Conservation (phyloP, 2,797 vertebrate genomes). For the Sebastes taczanowskii region DNA sequence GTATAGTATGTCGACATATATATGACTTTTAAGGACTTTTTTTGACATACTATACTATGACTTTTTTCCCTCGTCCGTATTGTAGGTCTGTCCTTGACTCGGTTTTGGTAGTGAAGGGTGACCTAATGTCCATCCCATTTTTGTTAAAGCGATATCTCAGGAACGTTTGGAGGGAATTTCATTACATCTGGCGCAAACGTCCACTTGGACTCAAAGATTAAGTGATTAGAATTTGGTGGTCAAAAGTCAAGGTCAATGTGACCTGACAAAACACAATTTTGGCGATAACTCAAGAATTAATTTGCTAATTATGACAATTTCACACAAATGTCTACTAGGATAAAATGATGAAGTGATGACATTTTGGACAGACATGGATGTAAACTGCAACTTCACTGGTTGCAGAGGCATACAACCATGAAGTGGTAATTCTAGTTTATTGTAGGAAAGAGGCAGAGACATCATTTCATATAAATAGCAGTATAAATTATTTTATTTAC, state of each 20-base stretch:
- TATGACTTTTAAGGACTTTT: too few species aligned
- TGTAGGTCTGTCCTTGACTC: too few species aligned
- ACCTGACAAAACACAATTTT: not conserved
- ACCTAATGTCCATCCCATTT: too few species aligned
- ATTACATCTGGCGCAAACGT: too few species aligned
- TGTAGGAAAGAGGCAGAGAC: slow-evolving; percentile 67
- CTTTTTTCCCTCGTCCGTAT: rapidly evolving
- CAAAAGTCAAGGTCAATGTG: not conserved
- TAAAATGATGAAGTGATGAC: not conserved
- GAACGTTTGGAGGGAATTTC: too few species aligned
- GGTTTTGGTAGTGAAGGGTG: too few species aligned
- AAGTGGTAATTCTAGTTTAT: not conserved
- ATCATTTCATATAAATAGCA: slow-evolving; percentile 98
- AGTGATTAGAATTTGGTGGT: too few species aligned
- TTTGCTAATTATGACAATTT: not conserved
- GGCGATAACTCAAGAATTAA: not conserved
- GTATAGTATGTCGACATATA: too few species aligned
- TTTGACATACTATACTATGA: too few species aligned
- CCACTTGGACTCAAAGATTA: too few species aligned
- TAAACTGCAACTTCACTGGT: not conserved
- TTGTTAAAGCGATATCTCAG: too few species aligned
- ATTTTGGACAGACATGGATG: not conserved
- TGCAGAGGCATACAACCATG: not conserved
- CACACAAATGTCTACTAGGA: not conserved
- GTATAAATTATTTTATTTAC: slow-evolving; percentile 99